Conservation (phyloP, 2,797 vertebrate species). For the Hoplostethus atlanticus region DNA sequence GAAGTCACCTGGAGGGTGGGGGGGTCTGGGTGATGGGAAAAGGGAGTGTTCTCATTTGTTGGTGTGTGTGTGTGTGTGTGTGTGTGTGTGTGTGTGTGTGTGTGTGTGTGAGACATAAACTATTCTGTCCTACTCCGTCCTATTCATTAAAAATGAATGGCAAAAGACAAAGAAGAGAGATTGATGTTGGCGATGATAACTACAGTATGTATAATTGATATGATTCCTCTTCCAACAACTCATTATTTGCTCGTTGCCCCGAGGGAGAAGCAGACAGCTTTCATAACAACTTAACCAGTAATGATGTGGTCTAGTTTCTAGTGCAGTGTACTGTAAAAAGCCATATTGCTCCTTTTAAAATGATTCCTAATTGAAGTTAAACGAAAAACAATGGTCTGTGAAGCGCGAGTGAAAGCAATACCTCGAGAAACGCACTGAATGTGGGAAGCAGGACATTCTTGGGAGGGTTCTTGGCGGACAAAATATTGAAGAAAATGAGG, state of each 20-base stretch:
- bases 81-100: not conserved
- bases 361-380: not conserved
- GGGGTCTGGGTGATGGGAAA: no score
- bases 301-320: constrained; percentile 1
- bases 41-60: no score
- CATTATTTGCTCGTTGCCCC: not conserved
- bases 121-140: not conserved
- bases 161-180: not conserved
- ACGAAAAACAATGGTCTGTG: constrained; percentile 27
- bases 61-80: no score
- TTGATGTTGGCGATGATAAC: not conserved
- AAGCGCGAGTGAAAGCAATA: constrained; percentile 8
- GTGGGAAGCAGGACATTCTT: constrained; percentile 56
- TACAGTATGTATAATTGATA: not conserved
- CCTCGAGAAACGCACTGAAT: constrained; percentile 24
- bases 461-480: constrained; percentile 52
- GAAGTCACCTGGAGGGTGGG: no score
- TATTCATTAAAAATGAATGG: not conserved
- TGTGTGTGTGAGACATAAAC: not conserved
- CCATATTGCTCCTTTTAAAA: not conserved
- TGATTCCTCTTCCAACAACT: not conserved
- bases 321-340: not conserved
- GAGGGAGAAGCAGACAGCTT: not conserved
- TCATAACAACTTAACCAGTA: not conserved
- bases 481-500: constrained; percentile 62